Conservation (phyloP, 2,797 vertebrate genomes). For the Brachyrhaphis roseni region DNA sequence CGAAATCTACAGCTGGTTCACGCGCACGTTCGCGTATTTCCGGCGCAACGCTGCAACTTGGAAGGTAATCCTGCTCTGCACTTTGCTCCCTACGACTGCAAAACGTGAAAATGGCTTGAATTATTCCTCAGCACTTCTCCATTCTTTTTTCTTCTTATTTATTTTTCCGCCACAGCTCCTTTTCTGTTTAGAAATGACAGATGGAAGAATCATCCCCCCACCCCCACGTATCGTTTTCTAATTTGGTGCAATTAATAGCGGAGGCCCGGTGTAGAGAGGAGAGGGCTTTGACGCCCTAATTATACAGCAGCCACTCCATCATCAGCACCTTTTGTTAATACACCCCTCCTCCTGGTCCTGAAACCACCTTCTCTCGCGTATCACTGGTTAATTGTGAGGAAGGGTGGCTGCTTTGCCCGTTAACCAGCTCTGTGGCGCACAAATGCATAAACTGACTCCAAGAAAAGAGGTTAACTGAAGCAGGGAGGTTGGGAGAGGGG, state of each 20-base stretch:
- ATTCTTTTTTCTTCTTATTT: constrained; percentile 66
- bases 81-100: constrained; percentile 25
- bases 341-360: constrained; percentile 88
- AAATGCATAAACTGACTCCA: constrained; percentile 25
- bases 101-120: constrained; percentile 79
- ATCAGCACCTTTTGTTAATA: constrained; percentile 99
- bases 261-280: constrained; percentile 90
- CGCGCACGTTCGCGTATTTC: constrained; percentile 99
- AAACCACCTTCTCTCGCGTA: constrained; percentile 85
- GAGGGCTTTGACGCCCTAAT: constrained; percentile 96
- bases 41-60: constrained; percentile 99
- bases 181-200: constrained; percentile 91
- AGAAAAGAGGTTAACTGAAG: constrained; percentile 85
- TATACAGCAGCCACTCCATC: constrained; percentile 99
- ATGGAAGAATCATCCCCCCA: constrained; percentile 96
- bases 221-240: constrained; percentile 96
- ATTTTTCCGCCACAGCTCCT: constrained; percentile 53
- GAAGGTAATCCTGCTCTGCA: constrained; percentile 85
- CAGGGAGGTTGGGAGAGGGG: constrained; percentile 46
- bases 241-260: constrained; percentile 99
- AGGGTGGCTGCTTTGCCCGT: constrained; percentile 95
- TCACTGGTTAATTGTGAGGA: constrained; percentile 99
- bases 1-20: constrained; percentile 99
- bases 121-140: constrained; percentile 89
- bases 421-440: constrained; percentile 81